Conservation (phyloP, 2,797 vertebrate species). For the Euphonia xanthogaster region DNA sequence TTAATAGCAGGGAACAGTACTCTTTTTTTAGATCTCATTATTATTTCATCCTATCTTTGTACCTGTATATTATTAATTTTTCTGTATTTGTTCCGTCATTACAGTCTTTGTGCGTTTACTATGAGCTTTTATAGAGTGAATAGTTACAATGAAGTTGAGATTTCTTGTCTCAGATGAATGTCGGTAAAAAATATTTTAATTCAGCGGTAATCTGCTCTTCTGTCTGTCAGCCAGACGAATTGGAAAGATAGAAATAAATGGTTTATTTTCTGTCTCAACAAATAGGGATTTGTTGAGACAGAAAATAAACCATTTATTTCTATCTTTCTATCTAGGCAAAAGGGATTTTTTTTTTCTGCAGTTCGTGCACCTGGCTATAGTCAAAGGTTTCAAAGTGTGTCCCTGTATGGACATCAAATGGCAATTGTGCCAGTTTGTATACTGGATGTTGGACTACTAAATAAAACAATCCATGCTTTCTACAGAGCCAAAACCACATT, state of each 20-base stretch:
- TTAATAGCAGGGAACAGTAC: background rate
- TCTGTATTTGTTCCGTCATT: background rate
- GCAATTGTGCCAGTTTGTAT: background rate
- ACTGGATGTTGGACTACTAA: background rate
- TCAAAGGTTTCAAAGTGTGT: background rate
- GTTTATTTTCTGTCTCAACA: background rate
- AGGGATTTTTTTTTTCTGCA: background rate
- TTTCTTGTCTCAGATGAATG: background rate
- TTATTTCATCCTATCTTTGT: background rate
- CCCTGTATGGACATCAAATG: background rate
- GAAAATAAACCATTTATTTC: no score
- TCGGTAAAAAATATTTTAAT: background rate
- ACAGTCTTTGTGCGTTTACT: background rate
- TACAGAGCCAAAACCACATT: background rate
- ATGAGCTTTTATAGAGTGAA: background rate
- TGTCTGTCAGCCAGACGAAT: background rate
- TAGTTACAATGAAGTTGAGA: background rate
- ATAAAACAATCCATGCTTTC: background rate
- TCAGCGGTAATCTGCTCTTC: background rate
- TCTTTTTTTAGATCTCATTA: background rate
- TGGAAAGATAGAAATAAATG: background rate
- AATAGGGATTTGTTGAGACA: no score
- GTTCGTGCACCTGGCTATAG: background rate
- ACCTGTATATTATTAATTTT: background rate
- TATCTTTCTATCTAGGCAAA: no score